Percentiles rank a stretch among this genome's conserved stretches.
These are phyloP conservation scores for Conopomorpha cramerella DNA, from an alignment of 1,140 invertebrate species.

Conservation along the genomic window DNA sequence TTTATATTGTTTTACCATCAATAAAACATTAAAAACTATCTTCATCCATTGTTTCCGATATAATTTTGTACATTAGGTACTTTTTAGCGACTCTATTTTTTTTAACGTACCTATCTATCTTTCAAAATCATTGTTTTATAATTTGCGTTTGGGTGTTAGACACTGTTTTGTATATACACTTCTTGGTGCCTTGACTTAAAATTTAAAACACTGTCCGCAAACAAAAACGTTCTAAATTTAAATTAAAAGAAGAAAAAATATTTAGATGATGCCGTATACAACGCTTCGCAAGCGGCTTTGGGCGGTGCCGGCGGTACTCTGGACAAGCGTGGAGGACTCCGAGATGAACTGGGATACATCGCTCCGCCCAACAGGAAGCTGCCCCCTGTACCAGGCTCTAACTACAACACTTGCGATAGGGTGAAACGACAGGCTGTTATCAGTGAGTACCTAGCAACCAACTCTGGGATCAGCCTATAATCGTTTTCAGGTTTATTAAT, in stretches of 20 bases:
- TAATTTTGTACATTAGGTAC: no score
- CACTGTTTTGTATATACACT: no score
- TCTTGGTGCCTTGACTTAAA: no score
- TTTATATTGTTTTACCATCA: conserved; percentile 28
- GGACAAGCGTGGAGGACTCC: conserved; percentile 83
- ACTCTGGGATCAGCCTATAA: no score
- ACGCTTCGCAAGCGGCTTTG: conserved; percentile 50
- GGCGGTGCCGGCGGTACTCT: conserved; percentile 73
- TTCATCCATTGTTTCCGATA: conserved; percentile 4
- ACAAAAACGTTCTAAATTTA: not conserved
- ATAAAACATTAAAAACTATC: no score
- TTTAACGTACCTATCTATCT: no score
- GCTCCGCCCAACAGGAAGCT: conserved; percentile 89
- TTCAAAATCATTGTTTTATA: no score
- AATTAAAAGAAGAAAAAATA: no score
- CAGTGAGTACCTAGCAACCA: conserved; percentile 85
- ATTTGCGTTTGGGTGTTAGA: no score
- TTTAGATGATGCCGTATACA: conserved; percentile 89
- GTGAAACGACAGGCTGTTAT: conserved; percentile 90
- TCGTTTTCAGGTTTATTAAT: no score
- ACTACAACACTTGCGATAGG: conserved; percentile 91
- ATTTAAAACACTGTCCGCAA: no score
- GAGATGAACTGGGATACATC: conserved; percentile 90
- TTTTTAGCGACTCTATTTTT: no score
- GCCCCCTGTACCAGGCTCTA: conserved; percentile 87